These are phyloP conservation scores for Panagrolaimus sp. DNA, from an alignment of 1,140 invertebrate species.

Conservation along the genomic window DNA sequence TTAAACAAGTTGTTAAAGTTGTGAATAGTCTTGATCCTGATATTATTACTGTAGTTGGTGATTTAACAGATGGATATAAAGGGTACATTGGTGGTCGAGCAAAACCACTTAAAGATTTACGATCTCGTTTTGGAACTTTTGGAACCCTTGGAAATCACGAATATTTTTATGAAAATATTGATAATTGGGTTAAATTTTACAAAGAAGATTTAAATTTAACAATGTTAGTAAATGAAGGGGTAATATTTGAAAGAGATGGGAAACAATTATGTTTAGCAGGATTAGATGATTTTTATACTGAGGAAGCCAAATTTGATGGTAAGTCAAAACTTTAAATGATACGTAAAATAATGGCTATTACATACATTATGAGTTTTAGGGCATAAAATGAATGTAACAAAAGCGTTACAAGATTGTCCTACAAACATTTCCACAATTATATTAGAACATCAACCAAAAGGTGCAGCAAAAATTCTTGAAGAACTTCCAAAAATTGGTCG, in stretches of 20 bases:
- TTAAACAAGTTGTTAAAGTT: constrained; percentile 37
- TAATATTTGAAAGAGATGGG: constrained; percentile 16
- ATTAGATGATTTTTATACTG: constrained; percentile 37
- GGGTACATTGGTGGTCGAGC: constrained; percentile 25
- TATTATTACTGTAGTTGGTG: constrained; percentile 37
- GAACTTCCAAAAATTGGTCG: neutral
- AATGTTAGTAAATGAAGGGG: constrained; percentile 29
- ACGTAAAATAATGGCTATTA: no score
- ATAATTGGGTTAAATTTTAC: constrained; percentile 45
- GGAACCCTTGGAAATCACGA: constrained; percentile 39
- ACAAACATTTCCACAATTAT: constrained; percentile 26
- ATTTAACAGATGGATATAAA: constrained; percentile 41
- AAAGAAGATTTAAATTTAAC: constrained; percentile 30
- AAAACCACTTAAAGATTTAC: constrained; percentile 29
- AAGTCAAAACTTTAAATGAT: no score
- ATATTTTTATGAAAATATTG: constrained; percentile 29
- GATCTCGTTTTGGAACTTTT: constrained; percentile 41
- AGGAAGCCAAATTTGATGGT: constrained; percentile 28
- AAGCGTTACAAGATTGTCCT: constrained; percentile 36
- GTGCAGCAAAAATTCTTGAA: constrained; percentile 36
- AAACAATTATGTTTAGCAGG: constrained; percentile 35
- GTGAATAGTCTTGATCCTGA: constrained; percentile 37
- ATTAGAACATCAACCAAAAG: constrained; percentile 45
- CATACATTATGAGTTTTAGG: constrained; percentile 24
- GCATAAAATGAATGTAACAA: constrained; percentile 35